Conservation (phyloP, 53 echinoderm and acorn worm species). For the Holothuria leucospilota region DNA sequence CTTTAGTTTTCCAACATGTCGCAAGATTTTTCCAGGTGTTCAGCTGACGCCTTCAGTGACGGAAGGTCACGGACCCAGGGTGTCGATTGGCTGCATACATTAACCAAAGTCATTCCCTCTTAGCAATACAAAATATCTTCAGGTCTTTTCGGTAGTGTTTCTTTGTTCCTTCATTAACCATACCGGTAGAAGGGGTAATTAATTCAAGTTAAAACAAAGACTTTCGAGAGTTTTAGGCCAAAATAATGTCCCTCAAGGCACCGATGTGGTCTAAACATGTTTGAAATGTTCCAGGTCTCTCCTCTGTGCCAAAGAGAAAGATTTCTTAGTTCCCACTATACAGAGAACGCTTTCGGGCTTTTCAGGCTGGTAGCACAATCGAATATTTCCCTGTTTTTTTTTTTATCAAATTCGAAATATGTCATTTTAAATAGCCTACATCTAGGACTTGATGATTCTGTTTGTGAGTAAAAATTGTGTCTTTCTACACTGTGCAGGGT, state of each 20-base stretch:
- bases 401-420: too few relatives aligned
- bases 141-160: slow-evolving; percentile 11
- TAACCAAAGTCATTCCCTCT: slow-evolving; percentile 27
- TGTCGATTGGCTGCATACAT: slow-evolving; percentile 29
- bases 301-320: too few relatives aligned
- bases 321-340: too few relatives aligned
- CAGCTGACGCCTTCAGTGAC: slow-evolving; percentile 5
- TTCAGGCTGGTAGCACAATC: too few relatives aligned
- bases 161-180: slow-evolving; percentile 35
- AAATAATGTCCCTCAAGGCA: slow-evolving; percentile 22
- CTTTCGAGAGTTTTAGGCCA: slow-evolving; percentile 9
- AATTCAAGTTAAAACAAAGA: slow-evolving; percentile 43
- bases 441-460: too few relatives aligned
- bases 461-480: too few relatives aligned
- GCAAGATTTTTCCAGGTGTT: slow-evolving; percentile 26
- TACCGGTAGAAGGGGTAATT: slow-evolving; percentile 30
- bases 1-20: slow-evolving; percentile 22
- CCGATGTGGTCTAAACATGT: not conserved
- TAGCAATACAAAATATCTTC: slow-evolving; percentile 32
- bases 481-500: too few relatives aligned
- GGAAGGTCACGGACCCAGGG: slow-evolving; percentile 33
- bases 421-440: too few relatives aligned
- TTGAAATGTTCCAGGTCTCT: slow-evolving; percentile 30
- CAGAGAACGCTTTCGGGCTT: too few relatives aligned
- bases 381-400: too few relatives aligned